Percentiles rank a stretch among this genome's conserved stretches.
These are phyloP conservation scores for Platerodrilus igneus DNA, from an alignment of 2,888 invertebrate species.

Conservation along the genomic window DNA sequence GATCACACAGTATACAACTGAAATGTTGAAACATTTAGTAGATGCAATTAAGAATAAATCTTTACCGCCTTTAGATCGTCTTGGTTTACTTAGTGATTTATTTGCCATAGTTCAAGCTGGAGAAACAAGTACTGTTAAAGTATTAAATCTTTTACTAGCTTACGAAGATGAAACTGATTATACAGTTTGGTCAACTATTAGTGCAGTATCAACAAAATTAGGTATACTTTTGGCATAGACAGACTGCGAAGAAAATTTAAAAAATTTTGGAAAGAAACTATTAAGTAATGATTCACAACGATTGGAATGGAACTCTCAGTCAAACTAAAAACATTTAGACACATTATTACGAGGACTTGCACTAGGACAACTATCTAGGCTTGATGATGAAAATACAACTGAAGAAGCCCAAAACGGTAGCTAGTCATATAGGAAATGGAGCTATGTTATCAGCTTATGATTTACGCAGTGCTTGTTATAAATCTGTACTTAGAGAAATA, in stretches of 20 bases:
- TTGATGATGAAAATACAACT: conserved; percentile 73
- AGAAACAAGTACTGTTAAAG: conserved; percentile 71
- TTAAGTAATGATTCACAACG: conserved; percentile 66
- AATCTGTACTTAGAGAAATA: conserved; percentile 69
- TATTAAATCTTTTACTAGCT: conserved; percentile 75
- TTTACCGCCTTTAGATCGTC: conserved; percentile 81
- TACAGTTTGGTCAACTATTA: conserved; percentile 87
- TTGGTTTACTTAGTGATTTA: conserved; percentile 84
- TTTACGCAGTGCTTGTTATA: conserved; percentile 80
- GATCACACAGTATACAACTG: conserved; percentile 81
- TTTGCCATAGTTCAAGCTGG: conserved; percentile 90
- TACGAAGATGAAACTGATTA: conserved; percentile 82
- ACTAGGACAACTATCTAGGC: conserved; percentile 74
- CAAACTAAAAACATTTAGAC: conserved; percentile 81
- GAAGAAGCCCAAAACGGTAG: conserved; percentile 70
- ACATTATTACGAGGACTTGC: conserved; percentile 82
- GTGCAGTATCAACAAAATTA: conserved; percentile 71
- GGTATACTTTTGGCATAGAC: conserved; percentile 74
- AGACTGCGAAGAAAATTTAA: conserved; percentile 66
- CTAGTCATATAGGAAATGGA: conserved; percentile 60
- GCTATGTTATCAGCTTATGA: conserved; percentile 75
- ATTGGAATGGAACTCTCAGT: conserved; percentile 81
- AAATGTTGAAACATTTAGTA: conserved; percentile 69
- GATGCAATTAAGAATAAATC: conserved; percentile 73
- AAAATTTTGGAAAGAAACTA: conserved; percentile 69